phyloP scores from a whole-genome alignment of 2,113 vertebrate genomes.

The Eublepharis macularius region DNA sequence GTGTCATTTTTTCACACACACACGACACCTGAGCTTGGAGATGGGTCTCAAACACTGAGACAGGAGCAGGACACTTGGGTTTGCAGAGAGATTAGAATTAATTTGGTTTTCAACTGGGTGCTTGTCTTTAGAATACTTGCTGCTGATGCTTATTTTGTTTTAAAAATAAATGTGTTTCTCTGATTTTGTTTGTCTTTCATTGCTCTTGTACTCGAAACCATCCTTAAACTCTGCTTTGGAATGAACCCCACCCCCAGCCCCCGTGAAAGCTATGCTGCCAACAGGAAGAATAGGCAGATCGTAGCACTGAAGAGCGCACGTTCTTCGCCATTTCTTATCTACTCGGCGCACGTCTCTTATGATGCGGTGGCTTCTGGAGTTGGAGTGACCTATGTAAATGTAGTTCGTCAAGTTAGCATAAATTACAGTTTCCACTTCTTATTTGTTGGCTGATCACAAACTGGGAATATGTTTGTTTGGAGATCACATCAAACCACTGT shows the following conservation, averaged over 20 bases:
- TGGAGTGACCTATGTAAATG: not conserved
- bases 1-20: not conserved
- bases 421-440: not conserved
- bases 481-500: not conserved
- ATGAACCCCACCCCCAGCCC: too few species aligned
- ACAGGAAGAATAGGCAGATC: not conserved
- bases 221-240: not conserved
- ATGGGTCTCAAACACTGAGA: not conserved
- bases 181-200: not conserved
- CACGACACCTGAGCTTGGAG: not conserved
- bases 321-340: not conserved
- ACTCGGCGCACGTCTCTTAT: not conserved
- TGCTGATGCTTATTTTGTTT: not conserved
- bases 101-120: not conserved
- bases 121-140: not conserved
- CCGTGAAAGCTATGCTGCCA: not conserved
- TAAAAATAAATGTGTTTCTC: not conserved
- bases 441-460: not conserved
- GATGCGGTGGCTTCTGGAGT: not conserved
- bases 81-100: not conserved
- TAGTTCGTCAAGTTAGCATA: not conserved
- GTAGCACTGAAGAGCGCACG: not conserved
- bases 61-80: too few species aligned
- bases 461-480: not conserved
- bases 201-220: not conserved